Conservation (phyloP, 2,888 invertebrate species). For the Rhynchonema sp. region DNA sequence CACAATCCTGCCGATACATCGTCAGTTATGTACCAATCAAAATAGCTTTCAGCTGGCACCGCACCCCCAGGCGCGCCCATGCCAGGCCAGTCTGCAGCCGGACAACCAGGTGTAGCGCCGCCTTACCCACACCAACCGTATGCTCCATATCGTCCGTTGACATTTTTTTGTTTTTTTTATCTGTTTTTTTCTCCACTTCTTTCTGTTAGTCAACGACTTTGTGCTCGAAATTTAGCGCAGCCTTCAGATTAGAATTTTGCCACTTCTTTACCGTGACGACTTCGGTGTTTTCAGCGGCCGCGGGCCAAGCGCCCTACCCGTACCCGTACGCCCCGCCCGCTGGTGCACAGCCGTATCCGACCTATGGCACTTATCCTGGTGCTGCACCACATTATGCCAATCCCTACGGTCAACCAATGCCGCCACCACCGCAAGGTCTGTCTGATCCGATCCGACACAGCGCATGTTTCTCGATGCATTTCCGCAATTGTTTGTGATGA, state of each 20-base stretch:
- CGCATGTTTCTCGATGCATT: not conserved
- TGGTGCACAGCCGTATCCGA: not conserved
- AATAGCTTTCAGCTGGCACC: not conserved
- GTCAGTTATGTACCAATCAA: no score
- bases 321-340: not conserved
- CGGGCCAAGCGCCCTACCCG: not conserved
- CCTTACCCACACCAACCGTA: constrained; percentile 2
- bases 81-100: not conserved
- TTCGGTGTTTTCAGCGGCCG: no score
- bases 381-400: not conserved
- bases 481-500: not conserved
- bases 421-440: not conserved
- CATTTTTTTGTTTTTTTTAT: not conserved
- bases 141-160: not conserved
- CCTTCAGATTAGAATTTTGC: no score
- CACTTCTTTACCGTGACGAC: not conserved
- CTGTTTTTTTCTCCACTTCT: no score
- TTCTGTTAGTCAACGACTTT: no score
- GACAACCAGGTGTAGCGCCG: no score
- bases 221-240: no score
- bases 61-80: not conserved
- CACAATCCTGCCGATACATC: no score
- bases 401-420: no score
- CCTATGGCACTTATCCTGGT: not conserved
- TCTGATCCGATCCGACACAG: not conserved